Evolutionary conservation across 2,888 invertebrate genomes (phyloP).

Genomic region (Dioctria linearis): DNA sequence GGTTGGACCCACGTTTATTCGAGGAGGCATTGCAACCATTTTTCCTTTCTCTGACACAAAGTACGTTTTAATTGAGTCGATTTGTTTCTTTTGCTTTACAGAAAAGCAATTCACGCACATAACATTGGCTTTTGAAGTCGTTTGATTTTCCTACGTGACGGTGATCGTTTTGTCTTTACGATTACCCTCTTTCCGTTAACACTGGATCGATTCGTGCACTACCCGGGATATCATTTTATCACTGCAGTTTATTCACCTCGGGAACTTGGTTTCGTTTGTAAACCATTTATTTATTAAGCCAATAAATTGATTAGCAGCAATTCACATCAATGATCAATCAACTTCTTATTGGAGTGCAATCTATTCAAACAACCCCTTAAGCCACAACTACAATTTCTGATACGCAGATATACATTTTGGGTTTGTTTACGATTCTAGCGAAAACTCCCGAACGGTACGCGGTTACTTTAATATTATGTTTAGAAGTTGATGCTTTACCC

Average conservation of each 20-base stretch:
- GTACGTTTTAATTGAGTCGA: slow-evolving; percentile 21
- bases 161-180: too few relatives aligned
- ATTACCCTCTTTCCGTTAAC: slow-evolving; percentile 2
- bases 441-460: not conserved
- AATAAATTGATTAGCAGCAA: slow-evolving; percentile 38
- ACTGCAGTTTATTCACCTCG: slow-evolving; percentile 43
- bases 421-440: too few relatives aligned
- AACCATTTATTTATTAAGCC: slow-evolving; percentile 26
- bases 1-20: slow-evolving; percentile 28
- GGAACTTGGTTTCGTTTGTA: slow-evolving; percentile 34
- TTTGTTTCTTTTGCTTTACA: slow-evolving; percentile 22
- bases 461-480: too few relatives aligned
- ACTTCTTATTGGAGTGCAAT: too few relatives aligned
- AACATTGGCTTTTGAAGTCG: not conserved
- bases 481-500: too few relatives aligned
- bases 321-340: slow-evolving; percentile 15
- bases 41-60: slow-evolving; percentile 14
- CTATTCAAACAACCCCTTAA: not conserved
- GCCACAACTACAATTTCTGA: too few relatives aligned
- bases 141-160: too few relatives aligned
- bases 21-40: slow-evolving; percentile 31
- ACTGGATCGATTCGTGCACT: slow-evolving; percentile 1
- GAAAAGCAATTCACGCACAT: slow-evolving; percentile 29
- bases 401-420: too few relatives aligned
- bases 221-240: slow-evolving; percentile 30